Evolutionary conservation across 2,113 vertebrate genomes (phyloP), one percentile per base, ranked within the genome.

Genomic region (Calypte anna): DNA sequence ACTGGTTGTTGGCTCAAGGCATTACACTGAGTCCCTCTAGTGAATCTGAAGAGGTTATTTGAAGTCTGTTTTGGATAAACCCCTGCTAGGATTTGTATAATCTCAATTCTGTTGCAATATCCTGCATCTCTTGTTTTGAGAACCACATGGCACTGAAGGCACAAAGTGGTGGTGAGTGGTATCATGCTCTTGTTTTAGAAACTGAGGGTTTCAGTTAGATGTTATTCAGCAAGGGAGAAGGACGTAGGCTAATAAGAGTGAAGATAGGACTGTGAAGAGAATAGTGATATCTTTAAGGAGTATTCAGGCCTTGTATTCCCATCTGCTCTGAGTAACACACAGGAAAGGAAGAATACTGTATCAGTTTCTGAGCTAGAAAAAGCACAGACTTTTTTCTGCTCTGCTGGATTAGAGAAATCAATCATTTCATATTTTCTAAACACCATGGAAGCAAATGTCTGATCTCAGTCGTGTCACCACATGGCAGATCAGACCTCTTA

Each of bases 341-440:
- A 64, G 50, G 33, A 40, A 87, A 72, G 86, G 36, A 85, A 77
- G 59, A 74, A 89, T 90, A 80, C 18, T 28, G 12, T 46, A 91
- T 89, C 88, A 27, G 61, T 67, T 94, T 62, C 82, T 69, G 64
- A 88, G 40, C 91, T 94, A 79, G 54, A 77, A 76, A 93, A 95
- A 91, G 69, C 73, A 86, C 33, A 80, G 55, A 40, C 36, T 70
- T 88, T 91, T 89, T 81, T 67, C 64, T 93, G 90, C 78, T 85
- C 88, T 28, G 46, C 64, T 89, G 94, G 86, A 69, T 91, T 87
- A 92, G 64, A 94, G 81, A 74, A 95, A 95, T 90, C 64, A 83
- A 76, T 92, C 87, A 83, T 78, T 95, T 86, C 80, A 86, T 64
- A 66, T 95, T 94, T 95, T 82, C 70, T 82, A 54, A 78, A 75